A percentile compares a stretch with the other conserved stretches of the same genome.
phyloP scores from a whole-genome alignment of 2,888 invertebrate genomes.

The Chymomyza caudatula region DNA sequence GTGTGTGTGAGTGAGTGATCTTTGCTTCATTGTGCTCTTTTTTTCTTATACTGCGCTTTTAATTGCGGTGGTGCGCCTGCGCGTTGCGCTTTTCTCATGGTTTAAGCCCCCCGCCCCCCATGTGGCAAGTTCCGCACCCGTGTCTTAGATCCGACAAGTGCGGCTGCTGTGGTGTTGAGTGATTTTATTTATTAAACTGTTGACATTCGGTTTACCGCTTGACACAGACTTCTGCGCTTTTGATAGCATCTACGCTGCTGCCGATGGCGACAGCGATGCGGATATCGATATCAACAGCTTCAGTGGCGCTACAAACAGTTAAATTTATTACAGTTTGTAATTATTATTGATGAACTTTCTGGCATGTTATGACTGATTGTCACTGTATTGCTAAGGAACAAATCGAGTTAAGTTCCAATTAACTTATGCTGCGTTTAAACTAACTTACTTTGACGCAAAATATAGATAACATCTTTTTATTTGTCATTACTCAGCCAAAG shows the following conservation, averaged over 20 bases:
- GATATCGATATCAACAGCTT: slow-evolving; percentile 4
- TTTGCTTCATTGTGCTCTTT: slow-evolving; percentile 24
- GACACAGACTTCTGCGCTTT: neutral
- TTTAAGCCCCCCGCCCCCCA: neutral
- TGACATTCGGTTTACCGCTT: slow-evolving; percentile 61
- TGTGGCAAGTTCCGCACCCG: neutral
- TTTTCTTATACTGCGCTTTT: slow-evolving; percentile 27
- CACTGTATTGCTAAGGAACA: neutral
- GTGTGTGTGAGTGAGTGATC: slow-evolving; percentile 23
- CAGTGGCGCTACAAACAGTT: slow-evolving; percentile 47
- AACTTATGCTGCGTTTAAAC: too few relatives aligned
- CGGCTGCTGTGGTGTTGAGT: slow-evolving; percentile 41
- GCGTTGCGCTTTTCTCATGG: neutral
- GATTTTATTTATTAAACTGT: slow-evolving; percentile 74
- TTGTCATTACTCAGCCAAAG: too few relatives aligned
- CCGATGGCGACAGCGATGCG: slow-evolving; percentile 2
- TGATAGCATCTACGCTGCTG: neutral
- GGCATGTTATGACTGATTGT: neutral
- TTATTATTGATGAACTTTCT: slow-evolving; percentile 1
- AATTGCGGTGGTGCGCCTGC: slow-evolving; percentile 56
- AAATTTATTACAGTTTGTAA: slow-evolving; percentile 54
- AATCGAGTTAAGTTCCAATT: neutral
- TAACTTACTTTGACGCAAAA: too few relatives aligned
- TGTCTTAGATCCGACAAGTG: slow-evolving; percentile 1
- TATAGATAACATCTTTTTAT: too few relatives aligned